Evolutionary conservation across 1,140 invertebrate genomes (phyloP), one percentile per base, ranked within the genome.

Genomic region (Bactericera cockerelli): DNA sequence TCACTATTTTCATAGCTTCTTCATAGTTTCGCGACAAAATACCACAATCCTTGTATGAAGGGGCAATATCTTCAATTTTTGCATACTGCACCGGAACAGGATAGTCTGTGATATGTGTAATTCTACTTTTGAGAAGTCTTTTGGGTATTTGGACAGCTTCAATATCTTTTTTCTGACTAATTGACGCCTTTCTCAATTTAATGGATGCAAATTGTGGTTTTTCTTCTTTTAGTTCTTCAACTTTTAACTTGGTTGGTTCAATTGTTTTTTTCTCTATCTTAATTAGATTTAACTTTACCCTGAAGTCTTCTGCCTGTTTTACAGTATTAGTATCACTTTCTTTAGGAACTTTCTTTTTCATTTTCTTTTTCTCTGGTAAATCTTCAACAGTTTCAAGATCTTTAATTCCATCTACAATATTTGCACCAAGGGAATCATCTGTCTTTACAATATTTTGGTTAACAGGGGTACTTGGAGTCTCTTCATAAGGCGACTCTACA

Each of bases 121-220:
- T 78, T 57, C 77, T 74, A 68, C 81, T 84, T 63, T 79, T 80
- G 16, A 85, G 67, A 65, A 80, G 68, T 42, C 84, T 68, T 71
- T 82, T 83, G 0, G 80, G 81, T 26, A 82, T 63, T 65, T 74
- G 73, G 11, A 71, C 63, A 28, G 69, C 64, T 56, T 72, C 69
- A 19, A 66, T 55, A 64, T 76, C 74, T 70, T 75, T 76, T 68
- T 78, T 79, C 53, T 72, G 71, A 19, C 70, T 63, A 22, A 71
- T 61, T 13, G 66, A 62, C 25, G 74, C 68, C 70, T 83, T 84
- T 64, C 79, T 83, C 42, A 84, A 70, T 72, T 82, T 82, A 8
- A 81, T 72, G 62, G 74, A 69, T 24, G 74, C 76, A 63, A 82
- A 83, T 61, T 78, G 75, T 24, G 76, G 74, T 10, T 74, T 68